Evolutionary conservation across 2,888 invertebrate genomes (phyloP).

Genomic region (Andrena trimmerana): DNA sequence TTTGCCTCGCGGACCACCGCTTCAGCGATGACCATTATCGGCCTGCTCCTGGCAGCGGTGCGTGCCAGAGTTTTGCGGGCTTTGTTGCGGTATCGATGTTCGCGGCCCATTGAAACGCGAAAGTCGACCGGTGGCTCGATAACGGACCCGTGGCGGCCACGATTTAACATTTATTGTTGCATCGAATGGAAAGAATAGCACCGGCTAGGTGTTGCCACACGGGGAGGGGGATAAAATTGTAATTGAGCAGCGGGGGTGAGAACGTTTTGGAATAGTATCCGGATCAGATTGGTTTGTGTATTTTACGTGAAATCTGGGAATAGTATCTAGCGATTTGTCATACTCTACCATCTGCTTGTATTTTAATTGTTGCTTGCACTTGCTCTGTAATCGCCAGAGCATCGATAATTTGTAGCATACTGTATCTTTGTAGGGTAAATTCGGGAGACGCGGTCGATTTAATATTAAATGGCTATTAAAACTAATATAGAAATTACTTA

Average conservation of each 20-base stretch:
- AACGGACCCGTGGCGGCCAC: background rate
- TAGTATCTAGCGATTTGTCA: too few relatives aligned
- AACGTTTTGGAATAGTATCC: background rate
- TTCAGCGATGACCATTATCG: constrained; percentile 21
- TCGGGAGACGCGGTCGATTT: too few relatives aligned
- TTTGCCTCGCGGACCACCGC: constrained; percentile 9
- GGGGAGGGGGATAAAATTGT: background rate
- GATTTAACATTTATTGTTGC: constrained; percentile 27
- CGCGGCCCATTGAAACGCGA: constrained; percentile 31
- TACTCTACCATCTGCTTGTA: too few relatives aligned
- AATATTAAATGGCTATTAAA: too few relatives aligned
- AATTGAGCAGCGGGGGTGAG: background rate
- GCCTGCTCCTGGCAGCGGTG: constrained; percentile 13
- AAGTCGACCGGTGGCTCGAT: constrained; percentile 17
- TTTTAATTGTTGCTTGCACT: background rate
- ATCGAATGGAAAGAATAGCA: background rate
- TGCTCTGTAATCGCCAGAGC: background rate
- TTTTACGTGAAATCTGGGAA: too few relatives aligned
- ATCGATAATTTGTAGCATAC: background rate
- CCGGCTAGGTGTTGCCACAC: background rate
- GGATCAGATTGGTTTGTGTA: background rate
- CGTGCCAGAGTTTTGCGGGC: constrained; percentile 21
- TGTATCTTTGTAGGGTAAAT: too few relatives aligned
- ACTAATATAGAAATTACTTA: too few relatives aligned
- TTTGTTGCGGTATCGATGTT: constrained; percentile 27